Evolutionary conservation across 2,113 vertebrate genomes (phyloP).

Genomic region (Calyptomena viridis): DNA sequence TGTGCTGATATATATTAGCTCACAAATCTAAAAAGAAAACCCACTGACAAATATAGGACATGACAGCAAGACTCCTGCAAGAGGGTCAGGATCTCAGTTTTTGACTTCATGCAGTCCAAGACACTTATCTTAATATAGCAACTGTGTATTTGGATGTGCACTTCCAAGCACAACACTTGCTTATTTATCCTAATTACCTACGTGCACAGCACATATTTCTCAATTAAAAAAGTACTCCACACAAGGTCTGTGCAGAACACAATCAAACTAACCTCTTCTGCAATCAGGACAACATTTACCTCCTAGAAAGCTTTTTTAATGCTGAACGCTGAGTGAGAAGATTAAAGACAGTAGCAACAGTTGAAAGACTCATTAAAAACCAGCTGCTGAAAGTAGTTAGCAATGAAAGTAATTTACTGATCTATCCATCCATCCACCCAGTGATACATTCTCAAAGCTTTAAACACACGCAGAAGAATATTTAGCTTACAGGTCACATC

Average conservation of each 20-base stretch:
- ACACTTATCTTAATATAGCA: not conserved
- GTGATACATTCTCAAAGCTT: not conserved
- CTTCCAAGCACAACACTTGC: not conserved
- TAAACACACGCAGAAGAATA: not conserved
- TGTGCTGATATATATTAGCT: not conserved
- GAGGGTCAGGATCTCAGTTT: not conserved
- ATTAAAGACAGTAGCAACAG: constrained; percentile 48
- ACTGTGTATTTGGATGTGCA: not conserved
- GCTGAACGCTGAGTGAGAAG: not conserved
- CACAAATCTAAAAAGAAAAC: not conserved
- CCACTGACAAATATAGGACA: not conserved
- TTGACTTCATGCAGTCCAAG: not conserved
- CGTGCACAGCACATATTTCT: constrained; percentile 1
- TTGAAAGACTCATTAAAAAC: constrained; percentile 42
- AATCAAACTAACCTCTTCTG: constrained; percentile 42
- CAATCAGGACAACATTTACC: constrained; percentile 31
- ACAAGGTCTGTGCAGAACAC: not conserved
- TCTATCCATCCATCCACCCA: not conserved
- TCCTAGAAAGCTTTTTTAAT: constrained; percentile 40
- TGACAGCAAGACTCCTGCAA: not conserved
- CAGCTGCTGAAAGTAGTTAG: constrained; percentile 25
- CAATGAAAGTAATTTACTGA: constrained; percentile 2
- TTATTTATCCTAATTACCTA: constrained; percentile 17
- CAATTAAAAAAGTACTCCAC: not conserved
- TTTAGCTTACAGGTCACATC: not conserved